phyloP scores from a whole-genome alignment of 2,797 vertebrate species.

The Serranus cabrilla region DNA sequence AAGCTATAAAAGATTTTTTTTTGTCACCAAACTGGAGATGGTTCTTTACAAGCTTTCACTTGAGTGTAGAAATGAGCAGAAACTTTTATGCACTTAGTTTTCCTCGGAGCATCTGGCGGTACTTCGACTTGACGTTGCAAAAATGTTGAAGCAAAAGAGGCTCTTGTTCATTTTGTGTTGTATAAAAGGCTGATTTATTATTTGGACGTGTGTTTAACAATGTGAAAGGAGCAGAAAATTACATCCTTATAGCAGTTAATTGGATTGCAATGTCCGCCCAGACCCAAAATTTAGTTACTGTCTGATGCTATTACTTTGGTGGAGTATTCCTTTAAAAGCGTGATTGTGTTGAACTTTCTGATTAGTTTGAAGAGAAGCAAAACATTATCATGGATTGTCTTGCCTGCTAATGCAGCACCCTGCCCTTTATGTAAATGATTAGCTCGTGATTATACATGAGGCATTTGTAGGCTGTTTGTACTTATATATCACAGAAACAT shows the following conservation, averaged over 20 bases:
- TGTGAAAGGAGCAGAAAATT: slow-evolving; percentile 10
- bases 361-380: slow-evolving; percentile 1
- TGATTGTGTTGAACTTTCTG: neutral
- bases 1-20: slow-evolving; percentile 3
- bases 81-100: slow-evolving; percentile 18
- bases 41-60: slow-evolving; percentile 6
- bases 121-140: neutral
- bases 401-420: neutral
- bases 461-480: slow-evolving; percentile 34
- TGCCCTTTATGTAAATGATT: slow-evolving; percentile 3
- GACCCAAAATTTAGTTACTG: too few relatives aligned
- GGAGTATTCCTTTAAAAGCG: neutral
- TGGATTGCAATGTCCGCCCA: neutral
- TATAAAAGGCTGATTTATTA: slow-evolving; percentile 7
- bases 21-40: neutral
- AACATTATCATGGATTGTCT: neutral
- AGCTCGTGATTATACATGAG: slow-evolving; percentile 15
- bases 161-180: neutral
- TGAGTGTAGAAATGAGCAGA: neutral
- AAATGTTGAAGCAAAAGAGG: neutral
- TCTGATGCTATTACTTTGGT: too few relatives aligned
- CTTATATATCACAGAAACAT: slow-evolving; percentile 10
- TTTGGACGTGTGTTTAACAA: neutral
- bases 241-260: neutral
- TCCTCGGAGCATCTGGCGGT: neutral